These are phyloP conservation scores for Macrotrachela quadricornifera DNA, from an alignment of 1,140 invertebrate species.

Conservation along the genomic window DNA sequence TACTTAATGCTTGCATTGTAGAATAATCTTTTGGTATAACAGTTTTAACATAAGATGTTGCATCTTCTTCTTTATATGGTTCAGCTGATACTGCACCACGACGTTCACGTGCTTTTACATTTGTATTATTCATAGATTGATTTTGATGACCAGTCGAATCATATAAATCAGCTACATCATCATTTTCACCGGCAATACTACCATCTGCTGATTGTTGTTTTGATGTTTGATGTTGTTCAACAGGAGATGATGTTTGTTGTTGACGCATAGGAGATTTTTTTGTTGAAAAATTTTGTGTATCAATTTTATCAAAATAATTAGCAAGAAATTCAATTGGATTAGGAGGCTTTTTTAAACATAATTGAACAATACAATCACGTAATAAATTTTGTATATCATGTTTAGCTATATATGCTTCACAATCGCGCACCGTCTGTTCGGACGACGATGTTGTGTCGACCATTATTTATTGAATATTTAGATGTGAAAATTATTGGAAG, in stretches of 20 bases:
- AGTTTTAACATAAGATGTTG: slow-evolving; percentile 91
- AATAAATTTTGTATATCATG: slow-evolving; percentile 80
- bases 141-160: too few relatives aligned
- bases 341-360: slow-evolving; percentile 82
- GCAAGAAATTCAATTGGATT: slow-evolving; percentile 83
- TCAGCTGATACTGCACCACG: slow-evolving; percentile 85
- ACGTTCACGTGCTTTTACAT: slow-evolving; percentile 18
- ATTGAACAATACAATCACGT: slow-evolving; percentile 91
- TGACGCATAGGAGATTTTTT: too few relatives aligned
- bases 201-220: too few relatives aligned
- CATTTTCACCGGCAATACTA: too few relatives aligned
- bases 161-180: too few relatives aligned
- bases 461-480: too few relatives aligned
- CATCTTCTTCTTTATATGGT: slow-evolving; percentile 87
- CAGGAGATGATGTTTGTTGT: too few relatives aligned
- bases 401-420: slow-evolving; percentile 76
- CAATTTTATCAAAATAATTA: slow-evolving; percentile 89
- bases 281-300: slow-evolving; percentile 29
- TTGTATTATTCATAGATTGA: too few relatives aligned
- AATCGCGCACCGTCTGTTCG: slow-evolving; percentile 66
- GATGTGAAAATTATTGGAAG: too few relatives aligned
- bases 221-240: too few relatives aligned
- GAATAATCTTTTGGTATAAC: slow-evolving; percentile 99
- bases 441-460: too few relatives aligned
- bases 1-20: slow-evolving; percentile 91